These are phyloP conservation scores for Distichodus sexfasciatus DNA, from an alignment of 2,797 vertebrate species.

Conservation along the genomic window DNA sequence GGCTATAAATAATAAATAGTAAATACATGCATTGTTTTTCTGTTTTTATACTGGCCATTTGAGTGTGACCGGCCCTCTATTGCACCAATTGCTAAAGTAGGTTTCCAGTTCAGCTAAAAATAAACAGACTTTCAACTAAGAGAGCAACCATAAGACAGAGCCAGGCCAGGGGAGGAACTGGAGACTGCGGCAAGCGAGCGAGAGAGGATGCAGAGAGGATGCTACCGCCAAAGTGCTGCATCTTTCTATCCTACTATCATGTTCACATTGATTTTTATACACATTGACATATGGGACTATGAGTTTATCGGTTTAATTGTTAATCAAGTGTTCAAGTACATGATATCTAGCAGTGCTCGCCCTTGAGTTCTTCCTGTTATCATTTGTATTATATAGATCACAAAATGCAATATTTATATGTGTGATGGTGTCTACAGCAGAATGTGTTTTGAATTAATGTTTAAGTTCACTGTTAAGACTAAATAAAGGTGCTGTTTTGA, in stretches of 20 bases:
- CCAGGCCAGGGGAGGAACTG: constrained; percentile 51
- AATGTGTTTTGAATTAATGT: constrained; percentile 7
- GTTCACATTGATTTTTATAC: not conserved
- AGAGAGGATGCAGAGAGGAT: constrained; percentile 48
- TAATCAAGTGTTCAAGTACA: too few species aligned
- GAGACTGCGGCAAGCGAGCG: constrained; percentile 60
- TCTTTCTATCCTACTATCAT: constrained; percentile 7
- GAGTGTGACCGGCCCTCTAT: constrained; percentile 49
- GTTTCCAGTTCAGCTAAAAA: constrained; percentile 85
- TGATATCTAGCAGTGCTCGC: too few species aligned
- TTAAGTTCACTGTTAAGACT: constrained; percentile 30
- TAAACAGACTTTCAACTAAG: constrained; percentile 67
- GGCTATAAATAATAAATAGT: constrained; percentile 29
- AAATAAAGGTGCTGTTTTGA: constrained; percentile 59
- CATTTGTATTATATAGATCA: not conserved
- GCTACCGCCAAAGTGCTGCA: constrained; percentile 37
- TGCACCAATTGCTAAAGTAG: constrained; percentile 75
- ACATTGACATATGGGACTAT: not conserved
- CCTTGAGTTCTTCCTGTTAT: too few species aligned
- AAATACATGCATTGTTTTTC: constrained; percentile 7
- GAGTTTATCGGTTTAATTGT: not conserved
- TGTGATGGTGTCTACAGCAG: not conserved
- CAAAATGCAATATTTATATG: not conserved
- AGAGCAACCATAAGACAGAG: constrained; percentile 59
- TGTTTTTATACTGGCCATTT: constrained; percentile 35